Conservation (phyloP, 2,797 vertebrate species). For the Silurus lanzhouensis region DNA sequence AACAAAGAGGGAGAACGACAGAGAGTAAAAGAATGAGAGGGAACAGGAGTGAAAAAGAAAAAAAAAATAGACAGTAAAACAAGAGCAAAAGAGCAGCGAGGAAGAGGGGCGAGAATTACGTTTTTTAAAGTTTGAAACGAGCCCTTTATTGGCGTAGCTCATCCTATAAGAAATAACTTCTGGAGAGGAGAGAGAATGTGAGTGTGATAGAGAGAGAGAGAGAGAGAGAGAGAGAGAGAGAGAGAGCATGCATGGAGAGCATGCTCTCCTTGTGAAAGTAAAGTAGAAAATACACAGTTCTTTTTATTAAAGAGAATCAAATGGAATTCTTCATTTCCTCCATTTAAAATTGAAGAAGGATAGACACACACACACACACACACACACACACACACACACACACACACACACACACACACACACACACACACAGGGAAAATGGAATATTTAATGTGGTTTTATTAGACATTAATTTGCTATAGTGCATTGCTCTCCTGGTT, state of each 20-base stretch:
- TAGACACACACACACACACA: constrained; percentile 24
- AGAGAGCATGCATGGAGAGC: too few species aligned
- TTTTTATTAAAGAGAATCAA: neutral
- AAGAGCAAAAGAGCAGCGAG: neutral
- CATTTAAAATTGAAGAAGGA: constrained; percentile 28
- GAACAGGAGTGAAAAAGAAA: neutral
- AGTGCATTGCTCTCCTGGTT: constrained; percentile 46
- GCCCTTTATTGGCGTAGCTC: too few species aligned
- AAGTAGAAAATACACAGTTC: neutral
- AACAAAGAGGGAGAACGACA: neutral
- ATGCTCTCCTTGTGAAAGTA: neutral
- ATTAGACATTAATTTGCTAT: constrained; percentile 47
- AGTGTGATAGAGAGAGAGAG: neutral
- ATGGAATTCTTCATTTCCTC: constrained; percentile 36
- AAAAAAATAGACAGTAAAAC: too few species aligned
- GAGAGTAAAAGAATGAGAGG: neutral
- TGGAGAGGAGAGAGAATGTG: neutral
- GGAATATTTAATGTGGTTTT: constrained; percentile 51
- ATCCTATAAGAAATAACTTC: too few species aligned
- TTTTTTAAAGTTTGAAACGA: too few species aligned
- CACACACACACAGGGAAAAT: constrained; percentile 27
- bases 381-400: constrained; percentile 1
- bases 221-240: neutral
- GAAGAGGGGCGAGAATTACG: too few species aligned
- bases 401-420: constrained; percentile 36